Evolutionary conservation across 2,888 invertebrate genomes (phyloP).

Genomic region (Eupithecia exiguata): DNA sequence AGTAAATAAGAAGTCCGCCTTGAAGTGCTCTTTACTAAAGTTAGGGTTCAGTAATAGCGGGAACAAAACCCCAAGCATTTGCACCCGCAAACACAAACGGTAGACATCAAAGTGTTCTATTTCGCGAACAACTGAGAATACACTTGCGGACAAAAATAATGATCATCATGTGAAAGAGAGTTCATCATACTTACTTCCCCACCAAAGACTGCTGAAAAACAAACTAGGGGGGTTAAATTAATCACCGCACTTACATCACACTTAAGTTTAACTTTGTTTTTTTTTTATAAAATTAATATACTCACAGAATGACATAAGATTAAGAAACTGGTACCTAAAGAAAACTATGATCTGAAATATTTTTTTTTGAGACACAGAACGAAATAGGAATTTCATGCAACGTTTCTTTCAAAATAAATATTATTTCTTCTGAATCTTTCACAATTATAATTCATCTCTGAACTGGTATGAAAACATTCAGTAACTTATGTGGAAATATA

Average conservation of each 20-base stretch:
- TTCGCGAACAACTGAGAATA: conserved; percentile 44
- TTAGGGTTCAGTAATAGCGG: conserved; percentile 32
- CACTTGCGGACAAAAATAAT: conserved; percentile 34
- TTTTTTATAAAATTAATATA: no score
- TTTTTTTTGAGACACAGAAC: no score
- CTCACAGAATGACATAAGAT: no score
- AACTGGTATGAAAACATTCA: not conserved
- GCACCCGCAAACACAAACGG: conserved; percentile 41
- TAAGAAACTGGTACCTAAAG: no score
- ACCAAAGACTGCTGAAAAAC: no score
- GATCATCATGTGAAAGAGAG: not conserved
- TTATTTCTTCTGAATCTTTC: not conserved
- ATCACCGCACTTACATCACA: not conserved
- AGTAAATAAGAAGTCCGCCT: not conserved
- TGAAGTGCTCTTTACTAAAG: conserved; percentile 8
- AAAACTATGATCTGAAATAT: no score
- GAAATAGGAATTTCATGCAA: not conserved
- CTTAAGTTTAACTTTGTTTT: no score
- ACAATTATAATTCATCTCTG: no score
- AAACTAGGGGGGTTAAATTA: no score
- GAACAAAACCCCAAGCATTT: conserved; percentile 41
- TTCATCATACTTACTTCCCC: not conserved
- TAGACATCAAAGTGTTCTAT: conserved; percentile 47
- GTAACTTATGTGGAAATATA: not conserved
- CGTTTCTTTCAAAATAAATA: not conserved